A percentile compares a stretch with the other conserved stretches of the same genome.
phyloP scores from a whole-genome alignment of 2,888 invertebrate species.

The Drosophila helvetica region DNA sequence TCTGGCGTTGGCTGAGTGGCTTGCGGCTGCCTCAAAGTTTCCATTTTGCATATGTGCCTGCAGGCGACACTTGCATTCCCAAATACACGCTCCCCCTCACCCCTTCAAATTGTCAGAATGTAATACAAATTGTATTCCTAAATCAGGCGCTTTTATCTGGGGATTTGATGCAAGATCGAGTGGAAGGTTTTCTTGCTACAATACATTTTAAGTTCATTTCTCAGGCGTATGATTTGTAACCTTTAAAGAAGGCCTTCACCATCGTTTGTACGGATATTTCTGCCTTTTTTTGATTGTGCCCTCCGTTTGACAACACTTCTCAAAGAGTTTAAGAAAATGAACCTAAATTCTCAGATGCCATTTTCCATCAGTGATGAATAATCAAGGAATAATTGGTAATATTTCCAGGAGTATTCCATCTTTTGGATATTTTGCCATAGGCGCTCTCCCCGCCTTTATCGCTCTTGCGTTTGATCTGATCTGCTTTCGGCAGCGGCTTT shows the following conservation, averaged over 20 bases:
- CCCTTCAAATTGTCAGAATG: constrained; percentile 30
- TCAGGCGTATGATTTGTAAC: too few species aligned
- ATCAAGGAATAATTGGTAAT: not conserved
- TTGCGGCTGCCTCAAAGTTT: constrained; percentile 59
- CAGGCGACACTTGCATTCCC: constrained; percentile 68
- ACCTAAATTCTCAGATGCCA: not conserved
- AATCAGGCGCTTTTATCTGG: constrained; percentile 32
- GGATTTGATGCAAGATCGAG: constrained; percentile 27
- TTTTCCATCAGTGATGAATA: not conserved
- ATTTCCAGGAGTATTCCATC: constrained; percentile 2
- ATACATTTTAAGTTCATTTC: not conserved
- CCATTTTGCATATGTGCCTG: constrained; percentile 71
- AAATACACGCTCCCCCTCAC: not conserved
- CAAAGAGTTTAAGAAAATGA: not conserved
- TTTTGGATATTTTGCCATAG: too few species aligned
- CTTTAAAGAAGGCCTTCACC: not conserved
- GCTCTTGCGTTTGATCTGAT: too few species aligned
- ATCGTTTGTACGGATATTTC: not conserved
- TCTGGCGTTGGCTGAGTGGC: constrained; percentile 41
- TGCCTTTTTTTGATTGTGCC: too few species aligned
- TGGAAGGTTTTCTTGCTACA: not conserved
- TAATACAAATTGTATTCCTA: constrained; percentile 38
- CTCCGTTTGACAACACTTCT: too few species aligned
- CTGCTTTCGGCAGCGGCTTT: too few species aligned
- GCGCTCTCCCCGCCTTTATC: too few species aligned